Conservation (phyloP, 2,888 invertebrate genomes). For the Parnassius apollo region DNA sequence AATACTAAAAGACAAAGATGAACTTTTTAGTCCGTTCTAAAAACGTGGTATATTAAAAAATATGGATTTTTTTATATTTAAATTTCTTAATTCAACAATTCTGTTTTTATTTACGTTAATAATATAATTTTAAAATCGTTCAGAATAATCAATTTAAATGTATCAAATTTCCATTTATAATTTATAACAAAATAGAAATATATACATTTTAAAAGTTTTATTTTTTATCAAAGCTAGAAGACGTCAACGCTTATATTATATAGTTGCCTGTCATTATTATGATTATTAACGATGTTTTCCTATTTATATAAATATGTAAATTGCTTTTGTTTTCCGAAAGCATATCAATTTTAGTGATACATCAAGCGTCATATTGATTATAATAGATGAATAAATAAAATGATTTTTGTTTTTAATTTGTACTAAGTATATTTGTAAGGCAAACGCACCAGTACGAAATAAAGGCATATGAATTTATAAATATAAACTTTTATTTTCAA, state of each 20-base stretch:
- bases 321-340: conserved; percentile 60
- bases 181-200: too few species aligned
- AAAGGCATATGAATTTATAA: conserved; percentile 79
- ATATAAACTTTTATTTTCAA: background rate
- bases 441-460: conserved; percentile 81
- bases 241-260: conserved; percentile 5
- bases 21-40: too few species aligned
- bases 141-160: too few species aligned
- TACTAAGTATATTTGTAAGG: conserved; percentile 75
- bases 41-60: too few species aligned
- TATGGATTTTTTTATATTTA: too few species aligned
- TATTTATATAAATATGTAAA: conserved; percentile 45
- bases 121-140: too few species aligned
- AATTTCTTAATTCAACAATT: too few species aligned
- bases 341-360: conserved; percentile 72
- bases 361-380: conserved; percentile 54
- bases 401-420: conserved; percentile 61
- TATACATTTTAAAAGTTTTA: too few species aligned
- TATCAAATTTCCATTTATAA: too few species aligned
- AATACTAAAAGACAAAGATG: too few species aligned
- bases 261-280: conserved; percentile 27
- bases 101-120: too few species aligned
- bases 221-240: conserved; percentile 10
- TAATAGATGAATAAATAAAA: conserved; percentile 54
- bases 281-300: conserved; percentile 33